Conservation (phyloP, 2,888 invertebrate genomes). For the Macrophya alboannulata region DNA sequence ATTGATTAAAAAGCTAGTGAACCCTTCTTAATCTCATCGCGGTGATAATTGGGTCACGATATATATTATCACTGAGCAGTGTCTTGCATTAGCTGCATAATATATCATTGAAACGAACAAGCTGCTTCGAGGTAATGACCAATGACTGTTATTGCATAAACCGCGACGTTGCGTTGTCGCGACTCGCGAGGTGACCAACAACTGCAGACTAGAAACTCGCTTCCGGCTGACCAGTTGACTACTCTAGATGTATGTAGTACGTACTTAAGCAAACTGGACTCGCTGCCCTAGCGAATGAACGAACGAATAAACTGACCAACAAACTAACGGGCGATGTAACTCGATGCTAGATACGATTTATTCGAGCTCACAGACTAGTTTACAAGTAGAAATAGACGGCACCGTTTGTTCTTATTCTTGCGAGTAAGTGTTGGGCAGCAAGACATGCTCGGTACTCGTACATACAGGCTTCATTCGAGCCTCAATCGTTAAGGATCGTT, state of each 20-base stretch:
- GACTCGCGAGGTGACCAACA: slow-evolving; percentile 4
- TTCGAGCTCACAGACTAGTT: slow-evolving; percentile 47
- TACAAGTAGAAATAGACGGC: slow-evolving; percentile 45
- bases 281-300: slow-evolving; percentile 44
- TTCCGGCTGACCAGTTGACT: slow-evolving; percentile 35
- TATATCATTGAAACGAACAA: slow-evolving; percentile 9
- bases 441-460: not conserved
- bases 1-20: not conserved
- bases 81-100: not conserved
- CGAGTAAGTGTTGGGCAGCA: slow-evolving; percentile 3
- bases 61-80: slow-evolving; percentile 2
- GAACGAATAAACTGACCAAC: slow-evolving; percentile 50
- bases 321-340: slow-evolving; percentile 47
- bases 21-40: not conserved
- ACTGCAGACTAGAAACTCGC: slow-evolving; percentile 41
- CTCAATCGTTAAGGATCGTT: slow-evolving; percentile 38
- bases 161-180: slow-evolving; percentile 27
- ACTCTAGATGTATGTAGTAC: slow-evolving; percentile 24
- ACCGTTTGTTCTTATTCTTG: slow-evolving; percentile 49
- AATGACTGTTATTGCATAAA: slow-evolving; percentile 26
- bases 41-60: slow-evolving; percentile 9
- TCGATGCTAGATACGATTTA: slow-evolving; percentile 54
- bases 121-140: slow-evolving; percentile 26
- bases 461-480: not conserved
- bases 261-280: slow-evolving; percentile 40